Conservation (phyloP, 2,888 invertebrate species). For the Nymphalis urticae region DNA sequence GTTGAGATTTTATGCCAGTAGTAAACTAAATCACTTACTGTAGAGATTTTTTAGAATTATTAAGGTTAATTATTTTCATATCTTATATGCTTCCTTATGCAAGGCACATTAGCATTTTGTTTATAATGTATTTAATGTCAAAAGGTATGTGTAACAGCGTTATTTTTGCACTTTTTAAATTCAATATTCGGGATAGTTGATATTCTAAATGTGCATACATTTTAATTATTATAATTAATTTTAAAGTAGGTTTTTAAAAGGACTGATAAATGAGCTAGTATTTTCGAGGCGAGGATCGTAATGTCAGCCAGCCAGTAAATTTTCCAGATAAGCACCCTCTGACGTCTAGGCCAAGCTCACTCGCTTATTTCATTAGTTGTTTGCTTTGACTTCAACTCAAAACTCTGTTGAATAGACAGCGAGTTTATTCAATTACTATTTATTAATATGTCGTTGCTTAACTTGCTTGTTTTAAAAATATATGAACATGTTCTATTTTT, state of each 20-base stretch:
- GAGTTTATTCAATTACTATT: conserved; percentile 20
- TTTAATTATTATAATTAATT: too few relatives aligned
- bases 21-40: too few relatives aligned
- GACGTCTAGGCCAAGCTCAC: conserved; percentile 65
- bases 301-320: conserved; percentile 78
- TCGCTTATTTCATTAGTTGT: conserved; percentile 73
- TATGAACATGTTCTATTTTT: background rate
- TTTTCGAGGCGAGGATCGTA: conserved; percentile 71
- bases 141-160: too few relatives aligned
- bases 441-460: conserved; percentile 8
- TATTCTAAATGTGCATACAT: conserved; percentile 50
- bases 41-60: too few relatives aligned
- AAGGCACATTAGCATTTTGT: too few relatives aligned
- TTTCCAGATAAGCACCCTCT: conserved; percentile 72
- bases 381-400: conserved; percentile 65
- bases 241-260: conserved; percentile 66
- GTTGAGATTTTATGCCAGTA: too few relatives aligned
- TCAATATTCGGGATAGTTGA: conserved; percentile 23
- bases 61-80: too few relatives aligned
- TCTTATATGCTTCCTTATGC: too few relatives aligned
- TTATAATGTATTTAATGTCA: too few relatives aligned
- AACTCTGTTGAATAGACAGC: conserved; percentile 55
- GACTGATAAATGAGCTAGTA: conserved; percentile 72
- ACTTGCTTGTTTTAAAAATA: conserved; percentile 1
- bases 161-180: conserved; percentile 18